phyloP scores from a whole-genome alignment of 2,113 vertebrate genomes.

The Phaetusa simplex region DNA sequence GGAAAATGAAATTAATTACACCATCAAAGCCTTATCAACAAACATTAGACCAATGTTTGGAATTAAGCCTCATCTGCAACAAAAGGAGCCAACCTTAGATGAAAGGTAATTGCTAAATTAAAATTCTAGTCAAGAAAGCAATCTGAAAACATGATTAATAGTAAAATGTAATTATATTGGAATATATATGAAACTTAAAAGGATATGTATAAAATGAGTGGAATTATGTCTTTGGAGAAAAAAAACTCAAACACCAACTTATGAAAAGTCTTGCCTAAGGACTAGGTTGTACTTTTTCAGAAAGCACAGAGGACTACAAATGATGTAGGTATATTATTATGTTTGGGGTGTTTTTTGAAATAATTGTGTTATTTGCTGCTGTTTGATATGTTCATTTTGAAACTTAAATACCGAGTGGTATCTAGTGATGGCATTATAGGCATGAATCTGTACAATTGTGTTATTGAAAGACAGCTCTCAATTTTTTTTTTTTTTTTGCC shows the following conservation, averaged over 20 bases:
- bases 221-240: background rate
- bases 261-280: background rate
- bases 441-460: background rate
- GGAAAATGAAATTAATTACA: conserved; percentile 96
- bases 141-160: background rate
- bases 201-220: background rate
- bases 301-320: background rate
- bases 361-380: background rate
- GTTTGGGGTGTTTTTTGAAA: background rate
- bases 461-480: background rate
- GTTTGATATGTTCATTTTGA: background rate
- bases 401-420: background rate
- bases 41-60: conserved; percentile 94
- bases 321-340: background rate
- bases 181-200: background rate
- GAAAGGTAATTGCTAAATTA: conserved; percentile 86
- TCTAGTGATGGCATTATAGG: background rate
- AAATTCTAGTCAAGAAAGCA: background rate
- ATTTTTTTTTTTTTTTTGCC: background rate
- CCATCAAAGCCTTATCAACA: conserved; percentile 97
- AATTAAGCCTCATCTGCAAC: conserved; percentile 94
- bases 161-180: background rate
- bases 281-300: background rate
- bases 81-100: conserved; percentile 92
- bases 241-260: background rate